Evolutionary conservation across 2,113 vertebrate species (phyloP).

Genomic region (Alaudala cheleensis): DNA sequence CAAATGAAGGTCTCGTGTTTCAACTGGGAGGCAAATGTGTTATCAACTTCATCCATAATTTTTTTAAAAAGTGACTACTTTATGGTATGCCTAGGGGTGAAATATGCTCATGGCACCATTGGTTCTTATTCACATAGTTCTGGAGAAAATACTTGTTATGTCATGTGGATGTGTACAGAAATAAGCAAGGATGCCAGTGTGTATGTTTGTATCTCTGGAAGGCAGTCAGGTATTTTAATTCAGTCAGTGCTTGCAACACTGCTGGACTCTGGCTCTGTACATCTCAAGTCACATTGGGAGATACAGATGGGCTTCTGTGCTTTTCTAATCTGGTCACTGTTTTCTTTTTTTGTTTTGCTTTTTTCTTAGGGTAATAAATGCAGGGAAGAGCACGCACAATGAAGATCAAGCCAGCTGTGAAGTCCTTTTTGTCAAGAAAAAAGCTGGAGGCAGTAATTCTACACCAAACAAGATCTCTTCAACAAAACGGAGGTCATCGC

Average conservation of each 20-base stretch:
- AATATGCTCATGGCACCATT: not conserved
- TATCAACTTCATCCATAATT: not conserved
- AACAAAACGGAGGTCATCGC: conserved; percentile 86
- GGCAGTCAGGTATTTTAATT: not conserved
- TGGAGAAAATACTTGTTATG: not conserved
- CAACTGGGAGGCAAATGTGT: not conserved
- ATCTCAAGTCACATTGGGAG: not conserved
- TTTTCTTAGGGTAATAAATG: conserved; percentile 90
- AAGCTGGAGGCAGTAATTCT: conserved; percentile 72
- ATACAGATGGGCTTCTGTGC: not conserved
- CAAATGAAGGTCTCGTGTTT: not conserved
- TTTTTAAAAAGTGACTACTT: not conserved
- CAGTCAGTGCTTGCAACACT: not conserved
- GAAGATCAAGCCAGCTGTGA: conserved; percentile 98
- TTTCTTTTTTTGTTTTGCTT: not conserved
- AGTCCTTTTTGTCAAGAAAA: conserved; percentile 88
- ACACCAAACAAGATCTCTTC: conserved; percentile 82
- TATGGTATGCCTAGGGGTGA: not conserved
- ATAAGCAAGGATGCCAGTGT: not conserved
- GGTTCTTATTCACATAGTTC: not conserved
- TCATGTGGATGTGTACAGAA: not conserved
- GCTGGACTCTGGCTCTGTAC: not conserved
- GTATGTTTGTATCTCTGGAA: not conserved
- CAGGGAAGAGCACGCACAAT: conserved; percentile 94
- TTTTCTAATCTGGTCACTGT: not conserved